Percentiles rank a stretch among this genome's conserved stretches.
Evolutionary conservation across 2,113 vertebrate species (phyloP).

Genomic region (Lophura nycthemera): DNA sequence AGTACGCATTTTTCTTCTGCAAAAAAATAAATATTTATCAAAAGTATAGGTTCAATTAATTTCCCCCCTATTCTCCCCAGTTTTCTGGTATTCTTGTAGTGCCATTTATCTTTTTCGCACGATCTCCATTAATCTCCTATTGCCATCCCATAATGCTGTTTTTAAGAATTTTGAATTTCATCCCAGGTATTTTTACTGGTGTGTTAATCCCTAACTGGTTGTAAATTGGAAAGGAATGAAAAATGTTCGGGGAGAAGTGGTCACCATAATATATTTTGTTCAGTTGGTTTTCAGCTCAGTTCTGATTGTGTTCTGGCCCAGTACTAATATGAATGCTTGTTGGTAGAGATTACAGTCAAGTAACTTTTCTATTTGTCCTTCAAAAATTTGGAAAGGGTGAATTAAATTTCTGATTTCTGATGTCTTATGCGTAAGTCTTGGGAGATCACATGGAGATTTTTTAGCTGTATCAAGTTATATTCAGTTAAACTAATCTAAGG

Average conservation of each 20-base stretch:
- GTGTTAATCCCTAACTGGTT: background rate
- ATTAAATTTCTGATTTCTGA: background rate
- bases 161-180: slow-evolving; percentile 70
- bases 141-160: slow-evolving; percentile 64
- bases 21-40: slow-evolving; percentile 87
- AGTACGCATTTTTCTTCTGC: slow-evolving; percentile 83
- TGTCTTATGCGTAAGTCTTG: background rate
- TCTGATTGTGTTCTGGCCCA: slow-evolving; percentile 27
- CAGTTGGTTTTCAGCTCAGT: slow-evolving; percentile 8
- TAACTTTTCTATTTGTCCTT: slow-evolving; percentile 37
- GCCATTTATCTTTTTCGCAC: slow-evolving; percentile 80
- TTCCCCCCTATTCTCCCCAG: slow-evolving; percentile 58
- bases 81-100: slow-evolving; percentile 73
- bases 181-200: background rate
- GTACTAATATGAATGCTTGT: background rate
- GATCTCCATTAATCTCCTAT: slow-evolving; percentile 79
- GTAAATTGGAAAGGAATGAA: background rate
- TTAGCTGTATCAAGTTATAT: background rate
- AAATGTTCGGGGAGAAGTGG: background rate
- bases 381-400: slow-evolving; percentile 9
- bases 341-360: slow-evolving; percentile 8
- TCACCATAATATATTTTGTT: background rate
- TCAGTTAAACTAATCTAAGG: background rate
- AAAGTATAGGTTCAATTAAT: slow-evolving; percentile 83
- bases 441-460: background rate